phyloP scores from a whole-genome alignment of 1,140 invertebrate species.

The Musca domestica region DNA sequence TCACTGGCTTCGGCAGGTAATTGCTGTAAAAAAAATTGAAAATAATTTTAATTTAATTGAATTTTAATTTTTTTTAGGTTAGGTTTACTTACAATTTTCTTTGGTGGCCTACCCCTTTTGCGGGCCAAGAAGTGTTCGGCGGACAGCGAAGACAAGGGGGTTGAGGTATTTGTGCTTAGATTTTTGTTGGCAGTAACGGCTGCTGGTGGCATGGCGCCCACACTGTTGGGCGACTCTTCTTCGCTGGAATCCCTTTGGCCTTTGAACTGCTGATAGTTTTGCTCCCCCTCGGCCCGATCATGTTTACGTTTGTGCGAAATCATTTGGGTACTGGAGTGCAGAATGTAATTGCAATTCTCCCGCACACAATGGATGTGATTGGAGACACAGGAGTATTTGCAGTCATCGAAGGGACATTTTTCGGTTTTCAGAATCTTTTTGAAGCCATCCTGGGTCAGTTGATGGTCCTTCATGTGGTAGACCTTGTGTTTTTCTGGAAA shows the following conservation, averaged over 20 bases:
- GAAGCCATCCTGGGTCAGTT: constrained; percentile 92
- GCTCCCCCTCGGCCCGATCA: constrained; percentile 85
- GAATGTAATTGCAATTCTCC: constrained; percentile 90
- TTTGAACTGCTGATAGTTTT: constrained; percentile 79
- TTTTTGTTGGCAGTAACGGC: background rate
- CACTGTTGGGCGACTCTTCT: constrained; percentile 26
- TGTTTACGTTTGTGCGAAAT: constrained; percentile 98
- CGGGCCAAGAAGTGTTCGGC: constrained; percentile 49
- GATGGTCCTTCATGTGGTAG: constrained; percentile 97
- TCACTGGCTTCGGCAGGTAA: constrained; percentile 37
- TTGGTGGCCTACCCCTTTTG: constrained; percentile 48
- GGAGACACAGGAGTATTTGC: constrained; percentile 86
- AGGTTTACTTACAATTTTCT: constrained; percentile 45
- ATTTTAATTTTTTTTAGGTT: background rate
- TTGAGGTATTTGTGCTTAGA: constrained; percentile 31
- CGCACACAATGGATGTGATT: constrained; percentile 99
- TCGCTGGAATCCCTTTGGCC: constrained; percentile 34
- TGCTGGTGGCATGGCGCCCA: background rate
- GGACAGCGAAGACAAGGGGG: constrained; percentile 45
- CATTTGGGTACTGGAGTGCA: constrained; percentile 95
- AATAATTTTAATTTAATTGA: background rate
- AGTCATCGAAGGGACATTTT: constrained; percentile 84
- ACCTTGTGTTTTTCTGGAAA: constrained; percentile 94
- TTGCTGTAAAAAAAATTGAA: constrained; percentile 31
- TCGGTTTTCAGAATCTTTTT: constrained; percentile 99